A percentile compares a stretch with the other conserved stretches of the same genome.
Evolutionary conservation across 23 tunicate genomes (phyloP).

Genomic region (Phallusia fumigata): DNA sequence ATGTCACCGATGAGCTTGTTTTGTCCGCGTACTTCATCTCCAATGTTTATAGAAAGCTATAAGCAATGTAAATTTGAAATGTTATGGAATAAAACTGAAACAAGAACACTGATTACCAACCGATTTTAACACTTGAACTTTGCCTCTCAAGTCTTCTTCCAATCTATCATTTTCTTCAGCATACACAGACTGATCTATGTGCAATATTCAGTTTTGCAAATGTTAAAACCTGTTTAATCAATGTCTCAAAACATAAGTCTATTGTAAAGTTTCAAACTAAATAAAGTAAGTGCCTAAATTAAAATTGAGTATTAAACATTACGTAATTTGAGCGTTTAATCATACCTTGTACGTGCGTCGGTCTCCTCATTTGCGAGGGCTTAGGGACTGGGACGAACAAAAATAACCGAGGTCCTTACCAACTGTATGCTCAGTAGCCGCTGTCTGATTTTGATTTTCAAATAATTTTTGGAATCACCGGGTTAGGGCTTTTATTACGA

Average conservation of each 20-base stretch:
- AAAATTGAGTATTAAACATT: too few species aligned
- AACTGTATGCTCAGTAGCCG: too few species aligned
- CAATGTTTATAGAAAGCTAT: slow-evolving; percentile 74
- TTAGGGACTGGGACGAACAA: too few species aligned
- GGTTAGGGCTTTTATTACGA: too few species aligned
- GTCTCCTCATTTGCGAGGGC: neutral
- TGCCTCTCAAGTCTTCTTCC: slow-evolving; percentile 56
- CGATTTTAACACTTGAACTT: slow-evolving; percentile 65
- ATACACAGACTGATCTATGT: slow-evolving; percentile 37
- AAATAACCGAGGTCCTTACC: too few species aligned
- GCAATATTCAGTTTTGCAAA: too few species aligned
- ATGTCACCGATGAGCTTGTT: slow-evolving; percentile 50
- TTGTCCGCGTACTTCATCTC: slow-evolving; percentile 83
- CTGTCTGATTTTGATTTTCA: too few species aligned
- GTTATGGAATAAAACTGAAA: neutral
- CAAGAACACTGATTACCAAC: neutral
- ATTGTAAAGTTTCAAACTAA: too few species aligned
- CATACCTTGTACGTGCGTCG: slow-evolving; percentile 5
- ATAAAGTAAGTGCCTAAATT: too few species aligned
- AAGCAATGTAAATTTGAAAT: neutral
- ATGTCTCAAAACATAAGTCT: too few species aligned
- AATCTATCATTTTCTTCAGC: slow-evolving; percentile 72
- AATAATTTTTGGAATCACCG: too few species aligned
- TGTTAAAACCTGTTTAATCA: too few species aligned
- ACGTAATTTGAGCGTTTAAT: neutral